A percentile compares a stretch with the other conserved stretches of the same genome.
These are phyloP conservation scores for Pseudococcus viburni DNA, from an alignment of 2,888 invertebrate species.

Conservation along the genomic window DNA sequence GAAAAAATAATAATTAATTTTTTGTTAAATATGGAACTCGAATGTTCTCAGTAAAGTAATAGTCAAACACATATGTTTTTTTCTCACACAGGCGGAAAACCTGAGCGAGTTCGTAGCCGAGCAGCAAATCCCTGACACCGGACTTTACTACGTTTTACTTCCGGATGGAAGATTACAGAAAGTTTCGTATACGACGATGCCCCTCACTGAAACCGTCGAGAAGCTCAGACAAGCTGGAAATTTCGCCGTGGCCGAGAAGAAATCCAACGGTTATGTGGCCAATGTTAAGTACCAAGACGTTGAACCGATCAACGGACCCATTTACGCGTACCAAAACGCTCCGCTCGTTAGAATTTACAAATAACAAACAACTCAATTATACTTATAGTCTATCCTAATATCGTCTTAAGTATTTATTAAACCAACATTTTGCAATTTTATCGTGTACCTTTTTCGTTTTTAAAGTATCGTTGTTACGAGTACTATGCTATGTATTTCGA, in stretches of 20 bases:
- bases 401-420: slow-evolving; percentile 1
- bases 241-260: background rate
- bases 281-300: slow-evolving; percentile 69
- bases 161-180: slow-evolving; percentile 69
- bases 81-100: slow-evolving; percentile 63
- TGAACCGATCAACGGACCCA: slow-evolving; percentile 69
- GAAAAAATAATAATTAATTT: too few relatives aligned
- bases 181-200: slow-evolving; percentile 68
- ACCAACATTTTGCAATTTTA: slow-evolving; percentile 10
- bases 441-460: slow-evolving; percentile 1
- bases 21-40: too few relatives aligned
- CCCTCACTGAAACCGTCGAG: slow-evolving; percentile 53
- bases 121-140: slow-evolving; percentile 67
- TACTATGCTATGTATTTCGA: background rate
- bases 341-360: slow-evolving; percentile 69
- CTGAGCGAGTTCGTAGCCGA: slow-evolving; percentile 58
- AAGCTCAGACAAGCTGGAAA: slow-evolving; percentile 26
- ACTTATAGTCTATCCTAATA: background rate
- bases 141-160: slow-evolving; percentile 69
- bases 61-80: too few relatives aligned
- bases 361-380: slow-evolving; percentile 68
- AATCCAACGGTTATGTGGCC: slow-evolving; percentile 67
- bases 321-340: slow-evolving; percentile 69
- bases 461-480: background rate
- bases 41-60: too few relatives aligned